Base-by-base conservation (phyloP, 2,113 vertebrate genomes). In the Genyomyrus donnyi region DNA sequence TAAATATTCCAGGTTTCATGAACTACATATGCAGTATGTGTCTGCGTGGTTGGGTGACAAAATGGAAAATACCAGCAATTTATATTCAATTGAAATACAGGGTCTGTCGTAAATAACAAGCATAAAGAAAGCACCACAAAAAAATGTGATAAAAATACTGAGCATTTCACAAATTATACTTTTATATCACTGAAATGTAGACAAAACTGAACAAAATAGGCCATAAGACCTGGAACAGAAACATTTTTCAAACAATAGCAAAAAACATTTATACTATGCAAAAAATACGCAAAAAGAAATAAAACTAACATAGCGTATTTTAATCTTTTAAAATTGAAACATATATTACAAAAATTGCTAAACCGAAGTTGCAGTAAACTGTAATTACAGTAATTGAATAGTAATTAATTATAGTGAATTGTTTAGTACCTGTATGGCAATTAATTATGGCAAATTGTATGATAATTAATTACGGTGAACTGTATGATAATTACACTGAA, bases 281-380 rank as follows among this genome's bases (percentile, higher is more conserved):
- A 46, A n/a, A 85, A 21, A 85, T 85, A 48, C 21, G 4, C 21
- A 56, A 42, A 42, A 85, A 35, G 35, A 19, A 87, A 49, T n/a
- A 87, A 53, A 53, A 50, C 21, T n/a, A 27, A 87, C 13, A 56
- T 9, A 19, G n/a, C 1, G 0, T 17, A 87, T 53, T 17, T 35
- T 52, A 87, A 56, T 53, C 17, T 52, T 53, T 87, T 53, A 19
- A 35, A 49, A 52, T 21, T 87, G 27, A 24, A 87, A 53, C 15
- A 31, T 17, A 53, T 39, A 19, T 56, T 87, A 87, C 48, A 53
- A 87, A 21, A 87, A 19, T 19, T 90, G 83, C 48, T 89, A 90
- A 88, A 10, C 89, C n/a, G 35, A 42, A 45, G 45, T 56, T 7
- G 3, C 45, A n/a, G 10, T 45, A 9, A 48, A n/a, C 80, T 24